Base-by-base conservation (phyloP, 2,888 invertebrate species). In the Neoascia interrupta region DNA sequence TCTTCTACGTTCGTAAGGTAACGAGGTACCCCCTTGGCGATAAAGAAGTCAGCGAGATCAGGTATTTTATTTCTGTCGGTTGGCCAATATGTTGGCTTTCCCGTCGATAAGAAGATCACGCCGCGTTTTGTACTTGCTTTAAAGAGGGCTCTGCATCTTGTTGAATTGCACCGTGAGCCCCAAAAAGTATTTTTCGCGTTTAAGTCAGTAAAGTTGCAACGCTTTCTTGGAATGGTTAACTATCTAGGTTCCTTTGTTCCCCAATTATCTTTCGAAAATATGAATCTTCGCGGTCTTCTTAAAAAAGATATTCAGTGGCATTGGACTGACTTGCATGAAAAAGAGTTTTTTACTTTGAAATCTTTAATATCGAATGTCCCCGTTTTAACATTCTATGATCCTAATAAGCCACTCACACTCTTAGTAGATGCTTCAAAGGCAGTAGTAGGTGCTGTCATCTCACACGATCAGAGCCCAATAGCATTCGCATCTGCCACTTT, bases 401-500 rank as follows among this genome's bases (percentile, higher is more conserved):
- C 56, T 1, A 51, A 54, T 16, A 70, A 70, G 49, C 34, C 51
- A 10, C 36, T 82, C 80, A 41, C 81, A 81, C 54, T 70, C 6
- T 70, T 53, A 16, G 63, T 56, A 28, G 69, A 37, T 13, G 37
- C 37, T n/a, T 31, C 31, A 8, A 31, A 31, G n/a, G n/a, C 8
- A n/a, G 31, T n/a, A 31, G 10, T 31, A 31, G 31, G 31, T n/a
- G 31, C 31, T n/a, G 31, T 31, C 2, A 31, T 31, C n/a, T 6
- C 31, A n/a, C 45, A 47, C 16, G 45, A 47, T 15, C 28, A 23
- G 63, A 26, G 16, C 16, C 37, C 37, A 5, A 47, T 60, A 3
- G 60, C 47, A 8, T 60, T 37, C 13, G 61, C 69, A 19, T 81
- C 79, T 15, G 63, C 60, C 11, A 72, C 75, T 74, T 19, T 15